Percentiles rank a stretch among this genome's conserved stretches.
phyloP scores from a whole-genome alignment of 2,113 vertebrate species.

The Cryptotis parvus region DNA sequence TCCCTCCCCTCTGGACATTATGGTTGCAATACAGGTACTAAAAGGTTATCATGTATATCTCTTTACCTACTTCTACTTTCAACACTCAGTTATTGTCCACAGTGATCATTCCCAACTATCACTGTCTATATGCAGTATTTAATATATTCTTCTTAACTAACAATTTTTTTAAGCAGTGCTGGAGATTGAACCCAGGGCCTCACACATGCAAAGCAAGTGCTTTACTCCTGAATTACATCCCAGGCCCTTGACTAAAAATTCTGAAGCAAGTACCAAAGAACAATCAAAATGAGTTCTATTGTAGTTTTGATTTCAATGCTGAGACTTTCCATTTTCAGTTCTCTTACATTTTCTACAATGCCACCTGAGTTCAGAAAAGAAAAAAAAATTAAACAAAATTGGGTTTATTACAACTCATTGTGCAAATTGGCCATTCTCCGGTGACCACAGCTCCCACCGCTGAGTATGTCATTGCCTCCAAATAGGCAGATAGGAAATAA shows the following conservation, averaged over 20 bases:
- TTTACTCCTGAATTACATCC: no score
- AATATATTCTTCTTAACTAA: not conserved
- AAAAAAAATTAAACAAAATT: not conserved
- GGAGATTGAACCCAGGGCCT: no score
- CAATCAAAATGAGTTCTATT: constrained; percentile 8
- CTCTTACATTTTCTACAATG: not conserved
- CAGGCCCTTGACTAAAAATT: not conserved
- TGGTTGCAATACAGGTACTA: no score
- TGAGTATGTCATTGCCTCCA: constrained; percentile 33
- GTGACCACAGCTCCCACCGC: not conserved
- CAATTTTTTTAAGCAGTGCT: no score
- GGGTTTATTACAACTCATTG: constrained; percentile 6
- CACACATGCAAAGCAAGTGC: no score
- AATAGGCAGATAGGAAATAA: constrained; percentile 39
- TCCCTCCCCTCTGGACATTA: no score
- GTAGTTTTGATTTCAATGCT: not conserved
- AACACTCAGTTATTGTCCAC: no score
- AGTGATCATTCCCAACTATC: no score
- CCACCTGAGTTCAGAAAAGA: constrained; percentile 21
- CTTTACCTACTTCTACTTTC: no score
- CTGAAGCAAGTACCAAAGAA: not conserved
- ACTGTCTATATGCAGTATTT: not conserved
- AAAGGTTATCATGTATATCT: no score
- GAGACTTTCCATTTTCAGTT: constrained; percentile 1
- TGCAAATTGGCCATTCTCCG: not conserved